Conservation (phyloP, 2,113 vertebrate species). For the Psittacara wagleri region DNA sequence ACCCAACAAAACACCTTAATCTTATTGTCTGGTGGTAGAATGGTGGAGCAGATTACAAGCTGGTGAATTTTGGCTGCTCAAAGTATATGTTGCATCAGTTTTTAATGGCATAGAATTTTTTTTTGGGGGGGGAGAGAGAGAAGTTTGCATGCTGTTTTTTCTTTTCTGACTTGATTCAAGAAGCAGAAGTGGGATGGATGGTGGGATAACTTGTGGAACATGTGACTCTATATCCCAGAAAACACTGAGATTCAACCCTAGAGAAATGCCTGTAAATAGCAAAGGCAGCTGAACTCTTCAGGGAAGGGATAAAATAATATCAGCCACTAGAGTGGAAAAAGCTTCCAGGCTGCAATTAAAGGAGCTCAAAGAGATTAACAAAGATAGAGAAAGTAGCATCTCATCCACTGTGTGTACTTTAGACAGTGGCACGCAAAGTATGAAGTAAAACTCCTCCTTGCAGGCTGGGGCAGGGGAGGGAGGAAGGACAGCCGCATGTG, state of each 20-base stretch:
- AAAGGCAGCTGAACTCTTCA: conserved; percentile 15
- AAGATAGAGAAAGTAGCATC: not conserved
- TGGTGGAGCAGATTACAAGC: not conserved
- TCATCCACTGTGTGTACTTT: fast-evolving
- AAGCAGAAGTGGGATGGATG: not conserved
- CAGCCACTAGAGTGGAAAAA: not conserved
- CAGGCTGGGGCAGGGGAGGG: fast-evolving
- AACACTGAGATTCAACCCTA: not conserved
- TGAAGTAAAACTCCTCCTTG: not conserved
- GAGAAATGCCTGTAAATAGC: conserved; percentile 38
- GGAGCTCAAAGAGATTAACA: not conserved
- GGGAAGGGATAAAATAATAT: conserved; percentile 17
- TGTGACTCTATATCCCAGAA: not conserved
- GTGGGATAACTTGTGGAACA: not conserved
- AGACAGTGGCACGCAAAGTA: fast-evolving
- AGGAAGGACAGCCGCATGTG: fast-evolving
- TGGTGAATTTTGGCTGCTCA: not conserved
- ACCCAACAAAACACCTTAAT: not conserved
- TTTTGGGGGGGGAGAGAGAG: not conserved
- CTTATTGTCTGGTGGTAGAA: not conserved
- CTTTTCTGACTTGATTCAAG: not conserved
- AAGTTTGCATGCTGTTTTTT: not conserved
- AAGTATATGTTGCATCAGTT: not conserved
- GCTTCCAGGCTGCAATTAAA: conserved; percentile 38
- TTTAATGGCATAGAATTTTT: not conserved